phyloP scores from a whole-genome alignment of 2,888 invertebrate genomes.

The Epiblema foenella region DNA sequence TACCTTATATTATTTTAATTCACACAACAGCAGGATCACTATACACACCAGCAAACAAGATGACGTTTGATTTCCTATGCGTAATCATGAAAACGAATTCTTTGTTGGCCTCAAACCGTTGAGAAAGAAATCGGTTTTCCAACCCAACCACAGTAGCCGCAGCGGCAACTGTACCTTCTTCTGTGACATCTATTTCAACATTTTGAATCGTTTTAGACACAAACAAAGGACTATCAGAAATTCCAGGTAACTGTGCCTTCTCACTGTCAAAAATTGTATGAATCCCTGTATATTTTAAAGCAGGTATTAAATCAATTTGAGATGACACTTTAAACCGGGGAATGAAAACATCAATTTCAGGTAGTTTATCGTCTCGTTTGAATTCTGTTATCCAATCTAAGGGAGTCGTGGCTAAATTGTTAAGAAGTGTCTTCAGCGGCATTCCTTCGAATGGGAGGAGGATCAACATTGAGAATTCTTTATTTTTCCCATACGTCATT shows the following conservation, averaged over 20 bases:
- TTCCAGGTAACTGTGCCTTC: slow-evolving; percentile 85
- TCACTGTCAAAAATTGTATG: slow-evolving; percentile 85
- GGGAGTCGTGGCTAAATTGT: slow-evolving; percentile 77
- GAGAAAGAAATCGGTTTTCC: slow-evolving; percentile 75
- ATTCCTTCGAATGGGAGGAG: slow-evolving; percentile 86
- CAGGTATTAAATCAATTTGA: slow-evolving; percentile 71
- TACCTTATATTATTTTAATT: slow-evolving; percentile 40
- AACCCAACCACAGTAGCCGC: slow-evolving; percentile 83
- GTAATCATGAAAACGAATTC: slow-evolving; percentile 88
- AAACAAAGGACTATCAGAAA: slow-evolving; percentile 83
- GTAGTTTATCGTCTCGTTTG: slow-evolving; percentile 68
- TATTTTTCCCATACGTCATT: slow-evolving; percentile 87
- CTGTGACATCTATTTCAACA: slow-evolving; percentile 89
- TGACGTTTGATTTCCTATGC: slow-evolving; percentile 84
- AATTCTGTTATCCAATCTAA: slow-evolving; percentile 81
- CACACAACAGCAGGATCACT: slow-evolving; percentile 63
- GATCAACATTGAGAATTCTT: slow-evolving; percentile 87
- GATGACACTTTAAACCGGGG: slow-evolving; percentile 86
- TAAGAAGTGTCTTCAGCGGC: slow-evolving; percentile 76
- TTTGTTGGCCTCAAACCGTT: slow-evolving; percentile 86
- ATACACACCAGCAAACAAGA: slow-evolving; percentile 87
- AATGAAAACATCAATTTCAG: slow-evolving; percentile 84
- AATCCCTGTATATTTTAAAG: slow-evolving; percentile 85
- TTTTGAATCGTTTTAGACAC: slow-evolving; percentile 88
- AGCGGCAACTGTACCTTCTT: slow-evolving; percentile 89